Evolutionary conservation across 2,888 invertebrate genomes (phyloP).

Genomic region (Pardosa pseudoannulata): DNA sequence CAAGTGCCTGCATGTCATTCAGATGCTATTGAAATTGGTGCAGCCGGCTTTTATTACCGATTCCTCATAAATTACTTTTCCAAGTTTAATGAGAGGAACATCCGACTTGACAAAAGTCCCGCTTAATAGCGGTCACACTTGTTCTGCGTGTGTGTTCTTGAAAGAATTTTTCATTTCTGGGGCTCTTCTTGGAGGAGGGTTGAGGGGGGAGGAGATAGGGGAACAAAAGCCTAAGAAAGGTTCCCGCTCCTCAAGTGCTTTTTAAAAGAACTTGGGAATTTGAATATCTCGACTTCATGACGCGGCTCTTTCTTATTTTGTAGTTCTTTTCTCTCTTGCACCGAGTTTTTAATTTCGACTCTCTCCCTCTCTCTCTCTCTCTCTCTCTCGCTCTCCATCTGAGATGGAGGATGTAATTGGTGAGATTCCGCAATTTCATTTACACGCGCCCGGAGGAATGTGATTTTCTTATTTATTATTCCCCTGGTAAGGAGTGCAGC

Average conservation of each 20-base stretch:
- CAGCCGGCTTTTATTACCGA: constrained; percentile 50
- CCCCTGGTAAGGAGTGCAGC: not conserved
- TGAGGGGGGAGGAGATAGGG: not conserved
- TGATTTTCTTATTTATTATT: constrained; percentile 59
- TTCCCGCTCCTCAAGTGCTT: constrained; percentile 49
- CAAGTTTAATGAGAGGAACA: constrained; percentile 69
- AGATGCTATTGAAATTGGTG: constrained; percentile 60
- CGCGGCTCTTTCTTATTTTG: constrained; percentile 11
- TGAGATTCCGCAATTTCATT: constrained; percentile 65
- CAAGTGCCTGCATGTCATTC: constrained; percentile 40
- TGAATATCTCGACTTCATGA: constrained; percentile 56
- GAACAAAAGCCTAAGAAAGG: constrained; percentile 2
- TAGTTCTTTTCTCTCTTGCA: constrained; percentile 23
- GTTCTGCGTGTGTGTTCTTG: constrained; percentile 56
- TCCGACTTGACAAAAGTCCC: constrained; percentile 70
- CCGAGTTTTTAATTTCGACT: constrained; percentile 65
- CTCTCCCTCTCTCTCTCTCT: too few relatives aligned
- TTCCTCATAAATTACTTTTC: constrained; percentile 71
- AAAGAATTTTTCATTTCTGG: constrained; percentile 69
- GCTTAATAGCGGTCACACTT: constrained; percentile 68
- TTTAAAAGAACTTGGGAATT: constrained; percentile 70
- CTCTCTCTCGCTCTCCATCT: too few relatives aligned
- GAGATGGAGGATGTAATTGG: constrained; percentile 44
- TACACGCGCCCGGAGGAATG: constrained; percentile 58
- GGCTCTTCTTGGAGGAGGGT: constrained; percentile 49